Evolutionary conservation across 2,797 vertebrate species (phyloP), one percentile per base, ranked within the genome.

Genomic region (Mus minutoides): DNA sequence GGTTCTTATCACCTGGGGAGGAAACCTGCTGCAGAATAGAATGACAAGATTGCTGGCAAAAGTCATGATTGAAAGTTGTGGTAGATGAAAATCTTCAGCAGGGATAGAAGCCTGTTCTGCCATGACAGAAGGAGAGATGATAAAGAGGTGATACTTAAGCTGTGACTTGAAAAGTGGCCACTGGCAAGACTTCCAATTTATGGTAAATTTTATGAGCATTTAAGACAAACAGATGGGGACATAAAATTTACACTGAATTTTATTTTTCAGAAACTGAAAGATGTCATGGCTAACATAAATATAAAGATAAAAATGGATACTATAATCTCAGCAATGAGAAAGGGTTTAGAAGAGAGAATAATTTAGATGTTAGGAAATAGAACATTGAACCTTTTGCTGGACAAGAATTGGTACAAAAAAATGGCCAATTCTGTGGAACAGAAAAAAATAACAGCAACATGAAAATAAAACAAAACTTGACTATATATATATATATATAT

Each of bases 211-310:
- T 13, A 56, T 83, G 56, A 31, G 7, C 29, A 34, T 73, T 62
- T 83, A 77, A 87, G 29, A 49, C 21, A 83, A 71, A 21, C n/a
- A 95, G 73, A 90, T 73, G 9, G 8, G 14, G n/a, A 46, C n/a
- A 46, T 73, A 80, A 92, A 86, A 64, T 73, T 60, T 34, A 29
- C 40, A n/a, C 2, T 49, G 22, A 13, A 49, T 8, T 75, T n/a
- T 64, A 64, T 29, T 91, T 92, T 93, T 83, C 40, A 94, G 71
- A 90, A 67, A 46, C 24, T 69, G 26, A 86, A 90, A 13, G 26
- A 71, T 13, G 11, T 86, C 8, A 71, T 3, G 29, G 4, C 12
- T 94, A 46, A 14, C 24, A 37, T 67, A 89, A 89, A 75, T 31
- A 77, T 37, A 77, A 90, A 93, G 12, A 37, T 82, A 78, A 84